Conservation (phyloP, 2,888 invertebrate species). For the Oscheius onirici region DNA sequence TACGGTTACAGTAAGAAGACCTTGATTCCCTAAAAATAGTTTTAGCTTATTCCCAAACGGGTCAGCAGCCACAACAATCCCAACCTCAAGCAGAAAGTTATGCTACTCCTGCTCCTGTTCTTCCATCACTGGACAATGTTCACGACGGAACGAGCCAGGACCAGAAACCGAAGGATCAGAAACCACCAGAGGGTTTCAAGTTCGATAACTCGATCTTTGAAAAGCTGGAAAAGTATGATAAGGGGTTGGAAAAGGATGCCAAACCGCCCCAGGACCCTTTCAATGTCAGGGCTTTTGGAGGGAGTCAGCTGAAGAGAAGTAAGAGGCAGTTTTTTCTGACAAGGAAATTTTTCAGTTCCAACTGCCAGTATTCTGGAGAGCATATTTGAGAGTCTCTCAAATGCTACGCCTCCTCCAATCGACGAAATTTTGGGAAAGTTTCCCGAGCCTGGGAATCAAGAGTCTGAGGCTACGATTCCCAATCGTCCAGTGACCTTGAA, state of each 20-base stretch:
- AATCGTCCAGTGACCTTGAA: conserved; percentile 1
- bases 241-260: background rate
- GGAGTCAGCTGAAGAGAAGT: conserved; percentile 14
- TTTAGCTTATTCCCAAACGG: conserved; percentile 6
- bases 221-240: background rate
- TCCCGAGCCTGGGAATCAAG: background rate
- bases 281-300: conserved; percentile 16
- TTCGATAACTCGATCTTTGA: background rate
- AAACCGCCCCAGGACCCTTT: conserved; percentile 10
- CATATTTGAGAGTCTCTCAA: background rate
- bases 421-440: conserved; percentile 15
- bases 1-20: conserved; percentile 21
- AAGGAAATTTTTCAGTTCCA: background rate
- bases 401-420: conserved; percentile 13
- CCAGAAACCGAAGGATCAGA: background rate
- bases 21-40: background rate
- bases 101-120: background rate
- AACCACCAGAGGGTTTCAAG: background rate
- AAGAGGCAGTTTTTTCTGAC: background rate
- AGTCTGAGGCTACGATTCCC: conserved; percentile 8
- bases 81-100: background rate
- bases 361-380: background rate
- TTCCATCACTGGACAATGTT: background rate
- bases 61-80: background rate
- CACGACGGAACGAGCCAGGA: background rate